A percentile compares a stretch with the other conserved stretches of the same genome.
Conservation (phyloP, 2,888 invertebrate genomes). For the Augochlorella aurata region DNA sequence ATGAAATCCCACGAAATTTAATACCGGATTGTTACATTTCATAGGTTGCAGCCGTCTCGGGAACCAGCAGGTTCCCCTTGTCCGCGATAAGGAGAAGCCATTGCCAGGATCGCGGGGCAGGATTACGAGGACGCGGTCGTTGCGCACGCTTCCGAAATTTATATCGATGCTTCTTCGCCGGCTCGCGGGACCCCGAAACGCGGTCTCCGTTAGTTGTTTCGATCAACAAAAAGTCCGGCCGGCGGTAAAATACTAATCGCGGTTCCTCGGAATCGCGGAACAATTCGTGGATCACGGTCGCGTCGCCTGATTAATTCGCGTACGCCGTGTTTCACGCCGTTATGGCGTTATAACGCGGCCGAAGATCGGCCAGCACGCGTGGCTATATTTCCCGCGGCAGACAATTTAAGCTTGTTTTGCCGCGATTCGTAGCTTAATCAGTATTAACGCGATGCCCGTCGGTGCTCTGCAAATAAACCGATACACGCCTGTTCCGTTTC, state of each 20-base stretch:
- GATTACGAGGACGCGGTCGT: constrained; percentile 75
- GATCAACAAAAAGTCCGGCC: constrained; percentile 56
- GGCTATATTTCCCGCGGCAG: constrained; percentile 6
- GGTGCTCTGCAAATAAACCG: constrained; percentile 11
- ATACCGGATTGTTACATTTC: constrained; percentile 72
- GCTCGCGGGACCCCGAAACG: constrained; percentile 25
- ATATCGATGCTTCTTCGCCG: constrained; percentile 67
- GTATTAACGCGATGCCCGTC: constrained; percentile 2
- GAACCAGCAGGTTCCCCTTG: constrained; percentile 59
- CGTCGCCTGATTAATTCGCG: constrained; percentile 23
- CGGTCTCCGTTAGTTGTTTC: constrained; percentile 46
- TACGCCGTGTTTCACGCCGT: neutral
- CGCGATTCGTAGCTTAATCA: constrained; percentile 22
- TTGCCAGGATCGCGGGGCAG: constrained; percentile 75
- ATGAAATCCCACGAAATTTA: constrained; percentile 74
- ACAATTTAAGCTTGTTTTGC: constrained; percentile 28
- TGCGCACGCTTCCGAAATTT: constrained; percentile 70
- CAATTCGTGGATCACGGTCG: neutral
- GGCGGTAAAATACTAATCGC: constrained; percentile 44
- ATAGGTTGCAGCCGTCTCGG: constrained; percentile 63
- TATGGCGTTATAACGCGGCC: neutral
- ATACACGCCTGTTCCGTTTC: neutral
- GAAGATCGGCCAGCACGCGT: constrained; percentile 4
- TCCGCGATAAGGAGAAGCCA: constrained; percentile 74
- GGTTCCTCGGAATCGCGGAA: neutral